A percentile compares a stretch with the other conserved stretches of the same genome.
phyloP scores from a whole-genome alignment of 2,797 vertebrate genomes.

The Philypnodon macrostomus region DNA sequence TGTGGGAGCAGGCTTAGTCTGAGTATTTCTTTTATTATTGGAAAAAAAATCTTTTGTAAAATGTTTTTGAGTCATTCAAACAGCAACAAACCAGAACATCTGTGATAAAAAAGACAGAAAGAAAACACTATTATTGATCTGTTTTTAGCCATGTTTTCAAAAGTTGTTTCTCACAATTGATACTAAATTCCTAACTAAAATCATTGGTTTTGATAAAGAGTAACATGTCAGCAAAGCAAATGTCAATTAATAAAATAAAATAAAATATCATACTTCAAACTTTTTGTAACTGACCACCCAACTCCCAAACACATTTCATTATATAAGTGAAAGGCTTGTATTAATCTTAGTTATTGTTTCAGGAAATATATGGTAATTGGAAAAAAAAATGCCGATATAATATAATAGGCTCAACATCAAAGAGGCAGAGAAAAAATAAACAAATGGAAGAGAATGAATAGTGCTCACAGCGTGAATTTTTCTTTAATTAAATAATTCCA shows the following conservation, averaged over 20 bases:
- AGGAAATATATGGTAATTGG: constrained; percentile 1
- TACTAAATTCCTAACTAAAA: neutral
- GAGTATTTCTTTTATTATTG: constrained; percentile 15
- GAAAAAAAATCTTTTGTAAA: too few species aligned
- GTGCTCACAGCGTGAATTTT: neutral
- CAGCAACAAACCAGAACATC: neutral
- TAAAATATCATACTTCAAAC: too few species aligned
- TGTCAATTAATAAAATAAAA: too few species aligned
- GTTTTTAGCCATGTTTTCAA: neutral
- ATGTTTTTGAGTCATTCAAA: too few species aligned
- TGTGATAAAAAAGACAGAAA: constrained; percentile 7
- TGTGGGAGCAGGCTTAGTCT: constrained; percentile 39
- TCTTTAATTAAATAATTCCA: too few species aligned
- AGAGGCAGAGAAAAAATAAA: neutral
- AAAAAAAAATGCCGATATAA: neutral
- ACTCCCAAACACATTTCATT: neutral
- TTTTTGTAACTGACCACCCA: too few species aligned
- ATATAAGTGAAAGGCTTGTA: neutral
- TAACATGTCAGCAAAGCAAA: too few species aligned
- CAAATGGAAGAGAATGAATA: neutral
- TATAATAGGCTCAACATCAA: constrained; percentile 8
- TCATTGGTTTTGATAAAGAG: neutral
- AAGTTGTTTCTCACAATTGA: neutral
- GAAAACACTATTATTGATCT: constrained; percentile 5
- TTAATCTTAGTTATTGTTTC: constrained; percentile 1